Conservation (phyloP, 2,888 invertebrate genomes). For the Stenchaetothrips biformis region DNA sequence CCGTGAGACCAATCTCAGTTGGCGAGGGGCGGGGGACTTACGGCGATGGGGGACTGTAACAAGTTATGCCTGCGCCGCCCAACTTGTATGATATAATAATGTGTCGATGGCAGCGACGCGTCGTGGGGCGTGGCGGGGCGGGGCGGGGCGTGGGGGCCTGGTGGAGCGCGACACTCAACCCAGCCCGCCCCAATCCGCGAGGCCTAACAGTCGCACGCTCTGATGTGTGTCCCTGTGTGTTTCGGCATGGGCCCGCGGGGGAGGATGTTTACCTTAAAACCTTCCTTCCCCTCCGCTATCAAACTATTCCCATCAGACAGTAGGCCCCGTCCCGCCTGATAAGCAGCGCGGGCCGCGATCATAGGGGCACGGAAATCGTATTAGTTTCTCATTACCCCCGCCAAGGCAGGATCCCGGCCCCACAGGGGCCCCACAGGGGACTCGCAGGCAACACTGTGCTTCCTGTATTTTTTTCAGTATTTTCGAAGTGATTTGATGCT, state of each 20-base stretch:
- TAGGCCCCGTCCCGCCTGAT: too few species aligned
- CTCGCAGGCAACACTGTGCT: too few species aligned
- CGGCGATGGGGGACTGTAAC: background rate
- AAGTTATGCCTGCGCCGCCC: background rate
- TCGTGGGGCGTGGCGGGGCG: background rate
- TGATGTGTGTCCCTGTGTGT: too few species aligned
- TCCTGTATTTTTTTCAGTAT: too few species aligned
- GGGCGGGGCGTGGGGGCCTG: too few species aligned
- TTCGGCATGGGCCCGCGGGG: too few species aligned
- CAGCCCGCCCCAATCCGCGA: too few species aligned
- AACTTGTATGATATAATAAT: slow-evolving; percentile 25
- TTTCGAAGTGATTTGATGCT: too few species aligned
- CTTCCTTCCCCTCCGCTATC: background rate
- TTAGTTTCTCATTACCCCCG: slow-evolving; percentile 1
- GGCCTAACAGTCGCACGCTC: too few species aligned
- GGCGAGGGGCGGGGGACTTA: background rate
- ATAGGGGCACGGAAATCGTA: background rate
- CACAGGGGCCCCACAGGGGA: too few species aligned
- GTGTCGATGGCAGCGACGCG: slow-evolving; percentile 10
- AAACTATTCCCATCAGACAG: background rate
- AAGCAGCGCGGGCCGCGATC: background rate
- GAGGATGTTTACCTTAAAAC: background rate
- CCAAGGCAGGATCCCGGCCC: background rate
- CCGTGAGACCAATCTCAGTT: slow-evolving; percentile 4
- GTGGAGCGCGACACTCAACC: too few species aligned